Conservation (phyloP, 2,113 vertebrate species). For the Marmota monax region DNA sequence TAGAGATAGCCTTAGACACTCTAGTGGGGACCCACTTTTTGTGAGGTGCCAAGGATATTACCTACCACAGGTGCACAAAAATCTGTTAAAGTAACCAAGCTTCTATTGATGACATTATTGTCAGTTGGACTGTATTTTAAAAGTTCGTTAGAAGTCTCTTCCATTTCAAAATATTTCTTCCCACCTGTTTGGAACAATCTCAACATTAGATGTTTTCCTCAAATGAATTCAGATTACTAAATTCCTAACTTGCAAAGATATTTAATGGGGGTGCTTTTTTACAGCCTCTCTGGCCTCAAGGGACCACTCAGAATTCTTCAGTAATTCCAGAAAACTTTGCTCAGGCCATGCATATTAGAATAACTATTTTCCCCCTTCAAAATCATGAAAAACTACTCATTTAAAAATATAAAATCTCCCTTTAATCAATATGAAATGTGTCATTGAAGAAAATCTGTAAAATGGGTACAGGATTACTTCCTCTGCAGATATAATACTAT, state of each 20-base stretch:
- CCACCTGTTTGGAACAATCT: background rate
- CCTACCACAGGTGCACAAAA: background rate
- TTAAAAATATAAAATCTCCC: background rate
- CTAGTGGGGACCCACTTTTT: background rate
- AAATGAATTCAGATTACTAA: background rate
- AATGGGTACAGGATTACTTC: background rate
- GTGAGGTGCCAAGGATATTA: background rate
- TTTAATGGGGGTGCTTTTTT: background rate
- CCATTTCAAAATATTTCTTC: slow-evolving; percentile 10
- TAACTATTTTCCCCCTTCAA: background rate
- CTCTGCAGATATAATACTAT: background rate
- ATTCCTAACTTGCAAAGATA: background rate
- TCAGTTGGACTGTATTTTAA: background rate
- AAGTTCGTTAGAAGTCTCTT: background rate
- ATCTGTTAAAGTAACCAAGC: background rate
- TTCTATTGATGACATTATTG: background rate
- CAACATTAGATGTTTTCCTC: background rate
- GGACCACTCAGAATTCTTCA: background rate
- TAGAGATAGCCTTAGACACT: background rate
- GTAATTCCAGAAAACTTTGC: background rate
- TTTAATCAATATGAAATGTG: background rate
- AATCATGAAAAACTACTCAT: slow-evolving; percentile 23
- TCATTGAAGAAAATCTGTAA: background rate
- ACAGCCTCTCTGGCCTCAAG: background rate
- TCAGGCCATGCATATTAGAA: background rate